Conservation (phyloP, 2,888 invertebrate genomes). For the Hyposoter didymator region DNA sequence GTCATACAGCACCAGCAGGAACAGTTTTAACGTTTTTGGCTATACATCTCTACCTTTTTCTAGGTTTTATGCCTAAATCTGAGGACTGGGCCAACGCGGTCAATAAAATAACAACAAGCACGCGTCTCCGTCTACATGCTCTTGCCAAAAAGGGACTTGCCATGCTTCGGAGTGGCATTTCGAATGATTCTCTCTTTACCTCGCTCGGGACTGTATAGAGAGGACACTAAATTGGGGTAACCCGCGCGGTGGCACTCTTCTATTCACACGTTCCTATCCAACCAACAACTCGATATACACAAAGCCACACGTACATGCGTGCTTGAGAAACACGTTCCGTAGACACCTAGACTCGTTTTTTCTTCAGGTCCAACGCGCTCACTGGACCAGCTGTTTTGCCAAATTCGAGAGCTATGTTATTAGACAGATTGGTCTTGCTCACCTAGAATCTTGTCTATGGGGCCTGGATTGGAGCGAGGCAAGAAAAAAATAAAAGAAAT, state of each 20-base stretch:
- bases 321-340: background rate
- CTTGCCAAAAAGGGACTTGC: background rate
- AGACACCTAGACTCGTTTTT: constrained; percentile 9
- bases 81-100: background rate
- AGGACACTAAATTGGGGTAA: constrained; percentile 53
- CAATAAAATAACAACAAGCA: background rate
- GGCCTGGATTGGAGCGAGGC: constrained; percentile 7
- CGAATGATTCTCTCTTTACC: background rate
- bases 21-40: background rate
- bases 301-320: background rate
- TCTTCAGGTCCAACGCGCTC: constrained; percentile 51
- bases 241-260: constrained; percentile 23
- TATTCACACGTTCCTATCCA: constrained; percentile 13
- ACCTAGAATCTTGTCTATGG: constrained; percentile 58
- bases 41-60: constrained; percentile 10
- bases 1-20: background rate
- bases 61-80: background rate
- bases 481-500: background rate
- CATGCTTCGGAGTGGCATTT: background rate
- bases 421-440: constrained; percentile 69
- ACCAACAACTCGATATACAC: constrained; percentile 49
- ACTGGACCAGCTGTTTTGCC: constrained; percentile 65
- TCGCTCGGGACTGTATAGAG: background rate
- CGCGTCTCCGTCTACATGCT: background rate
- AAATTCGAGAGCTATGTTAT: constrained; percentile 65